These are phyloP conservation scores for Chironomus tepperi DNA, from an alignment of 1,140 invertebrate species.

Conservation along the genomic window DNA sequence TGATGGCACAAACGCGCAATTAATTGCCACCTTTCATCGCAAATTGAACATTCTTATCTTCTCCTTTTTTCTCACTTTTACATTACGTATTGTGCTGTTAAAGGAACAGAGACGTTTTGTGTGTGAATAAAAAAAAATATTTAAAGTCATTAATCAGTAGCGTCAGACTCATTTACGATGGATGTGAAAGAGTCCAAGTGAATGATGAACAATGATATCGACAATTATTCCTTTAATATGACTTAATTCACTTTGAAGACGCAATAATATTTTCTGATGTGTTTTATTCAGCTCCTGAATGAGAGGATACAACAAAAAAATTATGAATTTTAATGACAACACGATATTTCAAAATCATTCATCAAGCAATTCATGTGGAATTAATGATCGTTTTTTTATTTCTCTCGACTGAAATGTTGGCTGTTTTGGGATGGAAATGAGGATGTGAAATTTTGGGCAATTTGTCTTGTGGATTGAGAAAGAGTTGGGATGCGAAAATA, in stretches of 20 bases:
- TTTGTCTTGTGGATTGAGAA: no score
- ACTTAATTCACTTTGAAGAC: background rate
- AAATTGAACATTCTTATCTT: background rate
- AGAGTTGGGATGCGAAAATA: no score
- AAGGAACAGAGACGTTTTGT: no score
- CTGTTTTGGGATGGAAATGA: no score
- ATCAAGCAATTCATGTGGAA: background rate
- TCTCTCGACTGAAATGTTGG: no score
- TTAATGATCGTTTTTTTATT: no score
- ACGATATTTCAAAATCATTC: background rate
- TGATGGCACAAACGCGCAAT: background rate
- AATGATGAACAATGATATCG: background rate
- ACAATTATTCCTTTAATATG: slow-evolving; percentile 9
- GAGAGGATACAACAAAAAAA: no score
- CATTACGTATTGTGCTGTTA: no score
- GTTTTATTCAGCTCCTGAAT: no score
- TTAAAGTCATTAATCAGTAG: background rate
- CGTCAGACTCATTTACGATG: background rate
- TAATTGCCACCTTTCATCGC: slow-evolving; percentile 12
- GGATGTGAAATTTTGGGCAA: no score
- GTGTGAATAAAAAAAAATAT: background rate
- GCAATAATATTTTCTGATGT: background rate
- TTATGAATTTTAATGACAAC: no score
- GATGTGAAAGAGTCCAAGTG: no score
- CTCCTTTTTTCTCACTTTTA: background rate